Base-by-base conservation (phyloP, 2,797 vertebrate species). In the Schizopygopsis malacanthus region DNA sequence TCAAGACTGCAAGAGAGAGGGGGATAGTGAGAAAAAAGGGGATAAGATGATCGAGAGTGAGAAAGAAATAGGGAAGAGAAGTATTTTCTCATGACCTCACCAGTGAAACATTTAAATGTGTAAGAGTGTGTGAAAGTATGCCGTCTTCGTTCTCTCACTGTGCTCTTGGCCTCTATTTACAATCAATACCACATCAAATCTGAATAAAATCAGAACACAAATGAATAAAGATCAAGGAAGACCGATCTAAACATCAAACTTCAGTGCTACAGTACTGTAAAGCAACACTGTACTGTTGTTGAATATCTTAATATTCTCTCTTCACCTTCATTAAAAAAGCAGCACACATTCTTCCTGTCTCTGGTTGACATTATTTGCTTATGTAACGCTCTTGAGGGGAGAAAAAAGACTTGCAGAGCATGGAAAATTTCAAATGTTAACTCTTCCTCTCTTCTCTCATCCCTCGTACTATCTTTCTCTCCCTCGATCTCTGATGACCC, bases 51-150 rank as follows among this genome's bases (percentile, higher is more conserved):
- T 77, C 12, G 12, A 88, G 81, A 84, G 43, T 72, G 45, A 65
- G 59, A 85, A 84, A 69, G 39, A 47, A 79, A 37, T 76, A 2
- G 33, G 50, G 72, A 56, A 61, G 63, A 33, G 16, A 77, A 84
- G 37, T 12, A 39, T 78, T 87, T 88, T 88, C 87, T 86, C 87
- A 88, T 88, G 87, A 81, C 78, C 78, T 87, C 86, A 84, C 65
- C 25, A 71, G 67, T 76, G 28, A 77, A 37, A 86, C 73, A 56
- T 84, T 50, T 52, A 71, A 73, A 75, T 83, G 4, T 82, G 52
- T 54, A 37, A 45, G 52, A 70, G 73, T 79, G 65, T 79, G 63
- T 61, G 59, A 65, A 77, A 65, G 54, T 73, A 41, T 77, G 37
- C 16, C 3, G 12, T 71, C 65, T 47, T 78, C 47, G 18, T 61